Evolutionary conservation across 2,888 invertebrate species (phyloP).

Genomic region (Caenorhabditis afra): DNA sequence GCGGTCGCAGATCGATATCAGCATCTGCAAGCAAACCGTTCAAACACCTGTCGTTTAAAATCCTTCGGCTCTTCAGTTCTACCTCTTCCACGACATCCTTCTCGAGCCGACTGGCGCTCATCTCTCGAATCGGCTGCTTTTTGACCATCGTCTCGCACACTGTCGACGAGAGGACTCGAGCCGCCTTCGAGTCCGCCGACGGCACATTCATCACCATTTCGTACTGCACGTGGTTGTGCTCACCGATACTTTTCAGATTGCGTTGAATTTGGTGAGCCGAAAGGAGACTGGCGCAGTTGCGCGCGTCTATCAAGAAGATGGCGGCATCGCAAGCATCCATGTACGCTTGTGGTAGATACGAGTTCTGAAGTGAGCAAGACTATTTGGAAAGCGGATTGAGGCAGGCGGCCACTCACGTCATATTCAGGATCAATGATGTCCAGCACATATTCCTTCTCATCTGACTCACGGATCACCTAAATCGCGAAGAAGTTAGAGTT

Average conservation of each 20-base stretch:
- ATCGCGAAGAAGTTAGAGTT: neutral
- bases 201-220: slow-evolving; percentile 49
- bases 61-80: too few species aligned
- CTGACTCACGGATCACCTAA: slow-evolving; percentile 18
- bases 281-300: slow-evolving; percentile 40
- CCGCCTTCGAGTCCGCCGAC: slow-evolving; percentile 13
- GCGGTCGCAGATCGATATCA: slow-evolving; percentile 24
- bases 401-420: slow-evolving; percentile 26
- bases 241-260: slow-evolving; percentile 22
- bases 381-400: neutral
- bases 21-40: slow-evolving; percentile 25
- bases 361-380: slow-evolving; percentile 27
- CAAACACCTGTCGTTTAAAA: too few species aligned
- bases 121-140: slow-evolving; percentile 20
- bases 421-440: slow-evolving; percentile 58
- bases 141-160: slow-evolving; percentile 27
- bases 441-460: slow-evolving; percentile 29
- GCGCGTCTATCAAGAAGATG: slow-evolving; percentile 35
- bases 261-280: slow-evolving; percentile 52
- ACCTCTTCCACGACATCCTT: slow-evolving; percentile 16
- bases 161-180: slow-evolving; percentile 4
- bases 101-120: slow-evolving; percentile 25
- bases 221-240: slow-evolving; percentile 24
- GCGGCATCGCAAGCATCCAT: slow-evolving; percentile 53
- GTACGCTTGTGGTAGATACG: slow-evolving; percentile 47